Conservation (phyloP, 2,113 vertebrate species). For the Tiliqua scincoides region DNA sequence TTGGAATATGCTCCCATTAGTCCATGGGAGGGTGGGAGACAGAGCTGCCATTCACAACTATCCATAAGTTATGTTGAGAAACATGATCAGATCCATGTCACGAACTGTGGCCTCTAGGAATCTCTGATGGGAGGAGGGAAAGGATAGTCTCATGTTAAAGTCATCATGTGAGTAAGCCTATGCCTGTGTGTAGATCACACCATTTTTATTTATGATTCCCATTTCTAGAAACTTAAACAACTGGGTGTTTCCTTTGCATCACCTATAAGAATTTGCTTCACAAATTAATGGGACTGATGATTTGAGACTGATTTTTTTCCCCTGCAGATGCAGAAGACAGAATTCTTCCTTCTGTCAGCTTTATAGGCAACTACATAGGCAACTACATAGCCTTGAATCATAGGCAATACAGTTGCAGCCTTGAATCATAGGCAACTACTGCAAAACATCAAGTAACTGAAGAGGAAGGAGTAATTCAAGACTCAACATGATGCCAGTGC, state of each 20-base stretch:
- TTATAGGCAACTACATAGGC: no score
- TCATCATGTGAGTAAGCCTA: neutral
- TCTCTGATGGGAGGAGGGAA: neutral
- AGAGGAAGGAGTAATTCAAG: conserved; percentile 8
- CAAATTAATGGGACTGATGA: neutral
- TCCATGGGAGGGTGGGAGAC: no score
- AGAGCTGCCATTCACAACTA: neutral
- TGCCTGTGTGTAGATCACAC: neutral
- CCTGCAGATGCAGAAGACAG: neutral
- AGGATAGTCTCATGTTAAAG: neutral
- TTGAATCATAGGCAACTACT: neutral
- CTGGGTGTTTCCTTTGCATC: neutral
- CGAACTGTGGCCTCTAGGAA: neutral
- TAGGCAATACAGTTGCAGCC: neutral
- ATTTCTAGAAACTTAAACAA: neutral
- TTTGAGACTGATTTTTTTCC: neutral
- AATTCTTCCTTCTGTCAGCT: neutral
- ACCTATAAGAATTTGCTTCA: neutral
- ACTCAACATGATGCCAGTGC: conserved; percentile 1
- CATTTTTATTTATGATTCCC: neutral
- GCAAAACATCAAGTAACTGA: conserved; percentile 13
- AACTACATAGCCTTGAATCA: conserved; percentile 4
- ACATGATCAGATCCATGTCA: neutral
- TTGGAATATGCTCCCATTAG: no score
- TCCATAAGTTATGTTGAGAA: no score